These are phyloP conservation scores for Operophtera brumata DNA, from an alignment of 2,888 invertebrate species.

Conservation along the genomic window DNA sequence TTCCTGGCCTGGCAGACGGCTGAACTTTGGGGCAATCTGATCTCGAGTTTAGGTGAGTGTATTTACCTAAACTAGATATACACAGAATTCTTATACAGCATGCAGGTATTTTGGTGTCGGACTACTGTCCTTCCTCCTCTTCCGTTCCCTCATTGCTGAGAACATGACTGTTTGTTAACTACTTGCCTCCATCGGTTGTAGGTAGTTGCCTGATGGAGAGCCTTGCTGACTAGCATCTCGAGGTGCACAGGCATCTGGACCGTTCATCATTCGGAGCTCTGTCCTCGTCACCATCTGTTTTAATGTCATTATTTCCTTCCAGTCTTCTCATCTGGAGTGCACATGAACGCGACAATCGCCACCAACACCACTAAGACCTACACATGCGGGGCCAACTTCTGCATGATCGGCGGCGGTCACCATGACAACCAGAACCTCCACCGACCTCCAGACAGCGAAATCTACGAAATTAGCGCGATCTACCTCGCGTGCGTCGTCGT, in stretches of 20 bases:
- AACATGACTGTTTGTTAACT: too few relatives aligned
- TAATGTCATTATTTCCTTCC: conserved; percentile 31
- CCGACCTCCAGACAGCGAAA: conserved; percentile 91
- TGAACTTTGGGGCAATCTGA: conserved; percentile 97
- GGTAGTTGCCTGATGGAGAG: too few relatives aligned
- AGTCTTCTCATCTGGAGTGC: conserved; percentile 90
- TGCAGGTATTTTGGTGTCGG: too few relatives aligned
- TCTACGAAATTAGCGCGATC: conserved; percentile 93
- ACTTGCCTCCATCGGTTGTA: too few relatives aligned
- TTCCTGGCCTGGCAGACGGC: conserved; percentile 98
- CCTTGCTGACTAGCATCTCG: too few relatives aligned
- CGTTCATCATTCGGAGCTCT: background rate
- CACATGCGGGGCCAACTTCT: conserved; percentile 90
- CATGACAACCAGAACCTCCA: conserved; percentile 87
- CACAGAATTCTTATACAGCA: too few relatives aligned
- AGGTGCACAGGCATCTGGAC: too few relatives aligned
- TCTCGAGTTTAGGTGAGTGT: conserved; percentile 92
- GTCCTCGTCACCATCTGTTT: background rate
- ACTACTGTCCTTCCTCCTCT: too few relatives aligned
- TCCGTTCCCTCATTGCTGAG: too few relatives aligned
- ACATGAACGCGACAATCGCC: conserved; percentile 69
- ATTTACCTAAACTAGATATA: background rate
- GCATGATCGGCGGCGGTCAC: conserved; percentile 83
- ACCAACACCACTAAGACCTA: conserved; percentile 75
- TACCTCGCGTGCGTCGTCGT: conserved; percentile 92